A percentile compares a stretch with the other conserved stretches of the same genome.
Evolutionary conservation across 2,113 vertebrate species (phyloP).

Genomic region (Archilochus colubris): DNA sequence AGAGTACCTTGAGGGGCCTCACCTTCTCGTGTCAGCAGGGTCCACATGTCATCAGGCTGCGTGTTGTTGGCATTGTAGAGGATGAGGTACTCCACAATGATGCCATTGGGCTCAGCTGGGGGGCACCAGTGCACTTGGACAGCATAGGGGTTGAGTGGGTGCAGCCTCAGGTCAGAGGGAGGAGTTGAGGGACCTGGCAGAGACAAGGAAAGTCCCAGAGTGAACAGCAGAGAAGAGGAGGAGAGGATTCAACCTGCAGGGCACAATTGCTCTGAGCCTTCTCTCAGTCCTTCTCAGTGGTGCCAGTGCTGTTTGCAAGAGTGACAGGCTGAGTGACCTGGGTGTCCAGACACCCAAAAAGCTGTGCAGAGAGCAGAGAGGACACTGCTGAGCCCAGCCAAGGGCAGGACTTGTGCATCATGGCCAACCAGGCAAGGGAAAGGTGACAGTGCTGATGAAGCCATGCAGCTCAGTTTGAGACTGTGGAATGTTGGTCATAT

Average conservation of each 20-base stretch:
- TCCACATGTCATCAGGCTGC: slow-evolving; percentile 91
- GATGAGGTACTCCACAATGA: slow-evolving; percentile 90
- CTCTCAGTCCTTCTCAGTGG: neutral
- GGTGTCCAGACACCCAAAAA: neutral
- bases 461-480: neutral
- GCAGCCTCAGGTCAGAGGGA: slow-evolving; percentile 89
- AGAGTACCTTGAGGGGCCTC: neutral
- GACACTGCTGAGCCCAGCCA: neutral
- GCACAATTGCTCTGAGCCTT: neutral
- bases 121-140: slow-evolving; percentile 95
- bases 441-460: neutral
- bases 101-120: slow-evolving; percentile 91
- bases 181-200: slow-evolving; percentile 88
- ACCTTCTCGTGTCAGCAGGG: slow-evolving; percentile 89
- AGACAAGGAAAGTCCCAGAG: neutral
- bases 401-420: neutral
- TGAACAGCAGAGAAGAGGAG: neutral
- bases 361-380: neutral
- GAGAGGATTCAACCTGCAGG: neutral
- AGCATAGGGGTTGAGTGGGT: slow-evolving; percentile 84
- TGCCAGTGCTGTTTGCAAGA: neutral
- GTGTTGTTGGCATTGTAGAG: slow-evolving; percentile 88
- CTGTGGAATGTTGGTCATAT: neutral
- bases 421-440: neutral
- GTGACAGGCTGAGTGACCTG: neutral